These are phyloP conservation scores for Gadus macrocephalus DNA, from an alignment of 2,113 vertebrate genomes.

Conservation along the genomic window DNA sequence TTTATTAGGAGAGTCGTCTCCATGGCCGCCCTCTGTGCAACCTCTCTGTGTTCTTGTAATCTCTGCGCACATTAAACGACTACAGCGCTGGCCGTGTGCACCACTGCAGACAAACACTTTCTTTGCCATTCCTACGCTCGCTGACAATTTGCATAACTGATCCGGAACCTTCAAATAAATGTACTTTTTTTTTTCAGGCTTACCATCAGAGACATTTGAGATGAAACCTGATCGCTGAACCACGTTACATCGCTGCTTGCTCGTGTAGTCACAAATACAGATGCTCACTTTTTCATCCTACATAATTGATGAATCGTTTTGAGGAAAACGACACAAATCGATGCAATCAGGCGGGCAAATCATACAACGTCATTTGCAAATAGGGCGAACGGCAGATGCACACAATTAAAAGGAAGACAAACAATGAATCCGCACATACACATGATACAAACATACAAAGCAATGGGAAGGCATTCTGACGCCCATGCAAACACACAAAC, in stretches of 20 bases:
- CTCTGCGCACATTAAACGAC: slow-evolving; percentile 3
- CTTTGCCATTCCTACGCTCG: slow-evolving; percentile 21
- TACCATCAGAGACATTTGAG: slow-evolving; percentile 40
- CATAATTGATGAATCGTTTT: neutral
- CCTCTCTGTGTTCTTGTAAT: neutral
- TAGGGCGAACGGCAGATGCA: too few relatives aligned
- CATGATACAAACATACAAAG: too few relatives aligned
- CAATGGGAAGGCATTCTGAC: neutral
- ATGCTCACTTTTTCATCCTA: slow-evolving; percentile 9
- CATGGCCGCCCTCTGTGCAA: slow-evolving; percentile 26
- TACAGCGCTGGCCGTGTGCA: neutral
- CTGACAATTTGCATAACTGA: slow-evolving; percentile 44
- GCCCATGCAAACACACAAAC: too few relatives aligned
- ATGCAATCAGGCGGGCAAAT: slow-evolving; percentile 1
- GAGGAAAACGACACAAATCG: slow-evolving; percentile 1
- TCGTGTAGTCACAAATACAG: slow-evolving; percentile 25
- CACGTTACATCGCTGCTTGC: slow-evolving; percentile 24
- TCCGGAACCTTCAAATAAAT: slow-evolving; percentile 35
- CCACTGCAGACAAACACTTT: slow-evolving; percentile 15
- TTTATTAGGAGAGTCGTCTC: slow-evolving; percentile 34
- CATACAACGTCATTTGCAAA: slow-evolving; percentile 6
- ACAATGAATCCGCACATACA: too few relatives aligned
- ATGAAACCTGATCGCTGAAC: slow-evolving; percentile 46
- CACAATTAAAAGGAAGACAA: too few relatives aligned
- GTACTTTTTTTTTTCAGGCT: slow-evolving; percentile 37